Evolutionary conservation across 2,888 invertebrate species (phyloP).

Genomic region (Gymnocheta viridis): DNA sequence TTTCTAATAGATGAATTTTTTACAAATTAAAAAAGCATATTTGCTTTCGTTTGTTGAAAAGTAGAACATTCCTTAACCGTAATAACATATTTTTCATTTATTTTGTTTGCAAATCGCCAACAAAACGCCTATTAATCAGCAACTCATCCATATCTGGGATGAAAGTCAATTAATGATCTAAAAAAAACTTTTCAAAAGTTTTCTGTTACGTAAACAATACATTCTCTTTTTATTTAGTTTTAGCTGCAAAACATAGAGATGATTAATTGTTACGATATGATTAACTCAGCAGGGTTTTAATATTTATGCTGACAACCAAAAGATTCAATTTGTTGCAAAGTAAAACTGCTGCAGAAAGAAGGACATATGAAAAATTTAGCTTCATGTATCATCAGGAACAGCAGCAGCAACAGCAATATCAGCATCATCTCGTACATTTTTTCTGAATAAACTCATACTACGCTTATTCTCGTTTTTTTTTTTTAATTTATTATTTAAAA

Average conservation of each 20-base stretch:
- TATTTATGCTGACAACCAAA: slow-evolving; percentile 56
- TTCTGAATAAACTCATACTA: slow-evolving; percentile 18
- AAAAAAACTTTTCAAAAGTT: slow-evolving; percentile 5
- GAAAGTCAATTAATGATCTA: slow-evolving; percentile 41
- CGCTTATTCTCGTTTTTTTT: neutral
- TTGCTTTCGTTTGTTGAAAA: neutral
- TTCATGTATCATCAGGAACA: slow-evolving; percentile 38
- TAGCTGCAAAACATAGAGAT: neutral
- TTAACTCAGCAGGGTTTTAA: slow-evolving; percentile 53
- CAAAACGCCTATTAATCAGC: slow-evolving; percentile 46
- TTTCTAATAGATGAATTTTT: neutral
- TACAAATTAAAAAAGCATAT: neutral
- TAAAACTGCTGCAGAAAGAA: neutral
- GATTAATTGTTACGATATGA: slow-evolving; percentile 64
- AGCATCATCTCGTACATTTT: neutral
- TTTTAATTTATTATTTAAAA: slow-evolving; percentile 52
- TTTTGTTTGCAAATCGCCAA: neutral
- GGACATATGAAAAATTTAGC: slow-evolving; percentile 25
- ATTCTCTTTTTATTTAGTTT: neutral
- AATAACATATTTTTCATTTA: neutral
- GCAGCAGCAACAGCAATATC: slow-evolving; percentile 7
- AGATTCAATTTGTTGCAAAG: slow-evolving; percentile 47
- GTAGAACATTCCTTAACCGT: neutral
- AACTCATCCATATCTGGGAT: slow-evolving; percentile 39
- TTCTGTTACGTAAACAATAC: slow-evolving; percentile 22